Percentiles rank a stretch among this genome's conserved stretches.
phyloP scores from a whole-genome alignment of 2,888 invertebrate species.

The Scrobipalpa atriplicella region DNA sequence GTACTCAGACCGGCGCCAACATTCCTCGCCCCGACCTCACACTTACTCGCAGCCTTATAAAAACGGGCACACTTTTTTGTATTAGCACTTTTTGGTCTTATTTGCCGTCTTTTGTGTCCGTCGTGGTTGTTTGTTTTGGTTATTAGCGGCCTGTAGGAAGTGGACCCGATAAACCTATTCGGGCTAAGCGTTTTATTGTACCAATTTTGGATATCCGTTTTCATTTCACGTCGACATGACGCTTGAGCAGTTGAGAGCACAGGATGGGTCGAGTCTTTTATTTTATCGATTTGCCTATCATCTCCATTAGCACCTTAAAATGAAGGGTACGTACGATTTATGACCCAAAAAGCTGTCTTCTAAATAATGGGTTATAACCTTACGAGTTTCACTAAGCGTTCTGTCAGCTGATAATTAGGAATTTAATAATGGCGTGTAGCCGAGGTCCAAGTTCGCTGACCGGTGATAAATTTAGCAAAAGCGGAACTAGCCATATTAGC shows the following conservation, averaged over 20 bases:
- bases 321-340: slow-evolving; percentile 34
- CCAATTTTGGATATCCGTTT: slow-evolving; percentile 77
- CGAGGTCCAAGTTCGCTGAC: slow-evolving; percentile 54
- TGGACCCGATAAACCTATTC: slow-evolving; percentile 78
- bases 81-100: slow-evolving; percentile 79
- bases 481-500: slow-evolving; percentile 69
- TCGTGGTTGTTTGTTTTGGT: slow-evolving; percentile 80
- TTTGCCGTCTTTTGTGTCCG: slow-evolving; percentile 77
- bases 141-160: slow-evolving; percentile 80
- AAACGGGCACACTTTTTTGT: slow-evolving; percentile 80
- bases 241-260: slow-evolving; percentile 36
- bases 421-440: slow-evolving; percentile 51
- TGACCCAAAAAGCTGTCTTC: slow-evolving; percentile 35
- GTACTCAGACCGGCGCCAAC: slow-evolving; percentile 83
- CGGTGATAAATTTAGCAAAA: slow-evolving; percentile 65
- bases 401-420: slow-evolving; percentile 66
- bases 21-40: slow-evolving; percentile 82
- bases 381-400: slow-evolving; percentile 48
- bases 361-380: slow-evolving; percentile 27
- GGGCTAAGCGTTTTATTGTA: slow-evolving; percentile 81
- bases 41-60: slow-evolving; percentile 78
- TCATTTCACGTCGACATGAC: slow-evolving; percentile 46
- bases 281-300: slow-evolving; percentile 50
- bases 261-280: slow-evolving; percentile 48
- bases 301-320: slow-evolving; percentile 65